A percentile compares a stretch with the other conserved stretches of the same genome.
These are phyloP conservation scores for Ditylenchus weischeri DNA, from an alignment of 2,888 invertebrate genomes.

Conservation along the genomic window DNA sequence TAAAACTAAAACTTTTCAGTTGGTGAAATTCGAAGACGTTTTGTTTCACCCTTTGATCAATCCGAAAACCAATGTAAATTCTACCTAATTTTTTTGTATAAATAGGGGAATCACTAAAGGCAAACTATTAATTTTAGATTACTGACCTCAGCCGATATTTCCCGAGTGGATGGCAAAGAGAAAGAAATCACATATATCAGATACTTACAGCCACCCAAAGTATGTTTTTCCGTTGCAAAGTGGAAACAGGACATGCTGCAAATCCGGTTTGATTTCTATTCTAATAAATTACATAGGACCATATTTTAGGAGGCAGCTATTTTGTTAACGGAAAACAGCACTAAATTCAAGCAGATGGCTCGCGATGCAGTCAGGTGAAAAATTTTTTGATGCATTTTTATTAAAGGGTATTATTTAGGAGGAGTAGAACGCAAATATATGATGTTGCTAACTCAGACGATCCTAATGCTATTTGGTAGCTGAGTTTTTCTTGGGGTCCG, in stretches of 20 bases:
- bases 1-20: conserved; percentile 11
- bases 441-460: conserved; percentile 26
- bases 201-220: conserved; percentile 21
- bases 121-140: background rate
- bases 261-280: background rate
- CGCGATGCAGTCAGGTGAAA: conserved; percentile 22
- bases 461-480: conserved; percentile 25
- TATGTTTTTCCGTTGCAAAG: conserved; percentile 10
- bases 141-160: conserved; percentile 21
- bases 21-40: conserved; percentile 20
- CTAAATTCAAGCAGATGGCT: conserved; percentile 23
- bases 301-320: conserved; percentile 21
- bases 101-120: background rate
- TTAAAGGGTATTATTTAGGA: conserved; percentile 1
- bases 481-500: background rate
- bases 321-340: conserved; percentile 18
- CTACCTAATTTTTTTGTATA: background rate
- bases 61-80: conserved; percentile 20
- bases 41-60: conserved; percentile 22
- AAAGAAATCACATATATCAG: conserved; percentile 27
- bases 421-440: conserved; percentile 27
- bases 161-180: conserved; percentile 29
- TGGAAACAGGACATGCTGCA: conserved; percentile 6
- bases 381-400: background rate
- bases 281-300: background rate